A percentile compares a stretch with the other conserved stretches of the same genome.
Evolutionary conservation across 2,888 invertebrate genomes (phyloP).

Genomic region (Spilarctia lutea): DNA sequence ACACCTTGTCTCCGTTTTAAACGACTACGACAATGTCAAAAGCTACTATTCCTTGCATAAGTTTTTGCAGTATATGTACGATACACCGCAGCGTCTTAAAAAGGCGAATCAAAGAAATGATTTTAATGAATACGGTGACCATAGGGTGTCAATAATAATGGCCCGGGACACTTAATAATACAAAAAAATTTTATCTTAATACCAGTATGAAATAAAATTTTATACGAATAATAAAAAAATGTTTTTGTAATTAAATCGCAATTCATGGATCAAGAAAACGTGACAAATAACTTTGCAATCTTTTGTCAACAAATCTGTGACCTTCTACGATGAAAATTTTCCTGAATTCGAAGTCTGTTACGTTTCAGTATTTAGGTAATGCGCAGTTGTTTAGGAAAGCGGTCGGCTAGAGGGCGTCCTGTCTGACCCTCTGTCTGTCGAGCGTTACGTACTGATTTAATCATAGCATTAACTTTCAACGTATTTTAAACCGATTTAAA

Average conservation of each 20-base stretch:
- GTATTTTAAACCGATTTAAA: slow-evolving; percentile 29
- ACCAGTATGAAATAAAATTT: background rate
- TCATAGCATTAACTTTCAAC: slow-evolving; percentile 31
- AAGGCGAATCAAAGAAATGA: too few relatives aligned
- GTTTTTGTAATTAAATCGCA: background rate
- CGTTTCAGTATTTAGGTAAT: slow-evolving; percentile 31
- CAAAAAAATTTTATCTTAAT: too few relatives aligned
- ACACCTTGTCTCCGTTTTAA: too few relatives aligned
- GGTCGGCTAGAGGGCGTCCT: slow-evolving; percentile 51
- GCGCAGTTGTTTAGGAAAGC: slow-evolving; percentile 43
- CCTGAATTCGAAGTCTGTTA: slow-evolving; percentile 15
- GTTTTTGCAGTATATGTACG: too few relatives aligned
- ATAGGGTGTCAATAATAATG: too few relatives aligned
- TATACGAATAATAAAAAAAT: background rate
- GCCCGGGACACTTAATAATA: too few relatives aligned
- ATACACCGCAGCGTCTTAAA: too few relatives aligned
- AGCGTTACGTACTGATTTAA: slow-evolving; percentile 24
- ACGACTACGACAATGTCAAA: too few relatives aligned
- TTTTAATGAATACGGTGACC: too few relatives aligned
- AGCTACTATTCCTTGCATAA: too few relatives aligned
- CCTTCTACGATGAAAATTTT: slow-evolving; percentile 16
- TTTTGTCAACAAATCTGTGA: background rate
- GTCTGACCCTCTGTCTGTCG: slow-evolving; percentile 37
- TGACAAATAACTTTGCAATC: background rate
- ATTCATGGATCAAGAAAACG: background rate